Percentiles rank a stretch among this genome's conserved stretches.
phyloP scores from a whole-genome alignment of 2,797 vertebrate genomes.

The Macrochelys suwanniensis region DNA sequence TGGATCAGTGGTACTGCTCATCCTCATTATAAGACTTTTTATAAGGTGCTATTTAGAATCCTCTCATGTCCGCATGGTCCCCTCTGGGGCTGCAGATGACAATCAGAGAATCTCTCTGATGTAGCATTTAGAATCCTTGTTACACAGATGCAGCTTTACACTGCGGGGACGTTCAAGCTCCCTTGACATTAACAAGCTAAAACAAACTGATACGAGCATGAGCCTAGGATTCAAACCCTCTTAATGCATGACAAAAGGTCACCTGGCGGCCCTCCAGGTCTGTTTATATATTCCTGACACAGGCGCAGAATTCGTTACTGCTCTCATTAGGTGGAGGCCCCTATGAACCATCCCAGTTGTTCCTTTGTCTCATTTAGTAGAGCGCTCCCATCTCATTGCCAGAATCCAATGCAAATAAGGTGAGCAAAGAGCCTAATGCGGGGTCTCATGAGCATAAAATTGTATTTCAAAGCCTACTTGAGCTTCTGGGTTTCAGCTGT shows the following conservation, averaged over 20 bases:
- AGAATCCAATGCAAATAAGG: not conserved
- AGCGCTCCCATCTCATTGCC: not conserved
- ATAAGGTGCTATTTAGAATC: not conserved
- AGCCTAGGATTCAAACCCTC: not conserved
- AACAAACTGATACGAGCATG: not conserved
- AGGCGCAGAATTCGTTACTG: not conserved
- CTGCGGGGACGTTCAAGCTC: not conserved
- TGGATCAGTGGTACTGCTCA: not conserved
- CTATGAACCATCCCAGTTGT: not conserved
- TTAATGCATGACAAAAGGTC: not conserved
- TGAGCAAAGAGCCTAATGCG: not conserved
- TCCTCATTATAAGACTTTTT: not conserved
- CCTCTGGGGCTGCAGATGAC: not conserved
- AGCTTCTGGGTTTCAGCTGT: not conserved
- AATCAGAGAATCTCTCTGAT: not conserved
- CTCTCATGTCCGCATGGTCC: accelerated
- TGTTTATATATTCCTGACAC: not conserved
- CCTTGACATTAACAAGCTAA: not conserved
- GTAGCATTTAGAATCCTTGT: not conserved
- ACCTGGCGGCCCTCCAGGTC: not conserved
- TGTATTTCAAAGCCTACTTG: not conserved
- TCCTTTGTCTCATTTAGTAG: not conserved
- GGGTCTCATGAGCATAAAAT: not conserved
- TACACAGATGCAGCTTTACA: not conserved
- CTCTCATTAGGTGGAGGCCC: not conserved